phyloP scores from a whole-genome alignment of 2,888 invertebrate genomes.

The Brachyopa scutellaris region DNA sequence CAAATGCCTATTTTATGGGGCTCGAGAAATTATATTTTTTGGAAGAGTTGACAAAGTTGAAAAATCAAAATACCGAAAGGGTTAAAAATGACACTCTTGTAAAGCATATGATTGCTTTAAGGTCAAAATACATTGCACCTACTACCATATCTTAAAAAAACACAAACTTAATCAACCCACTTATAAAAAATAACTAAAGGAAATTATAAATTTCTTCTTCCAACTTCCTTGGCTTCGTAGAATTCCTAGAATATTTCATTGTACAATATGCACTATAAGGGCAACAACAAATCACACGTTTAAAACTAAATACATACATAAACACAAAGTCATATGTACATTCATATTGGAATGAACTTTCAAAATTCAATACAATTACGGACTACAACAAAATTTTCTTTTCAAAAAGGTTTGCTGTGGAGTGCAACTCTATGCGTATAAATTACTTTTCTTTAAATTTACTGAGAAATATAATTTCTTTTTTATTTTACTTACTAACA shows the following conservation, averaged over 20 bases:
- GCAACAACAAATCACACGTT: background rate
- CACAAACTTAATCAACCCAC: no score
- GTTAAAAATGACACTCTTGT: no score
- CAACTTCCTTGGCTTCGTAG: background rate
- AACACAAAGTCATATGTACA: no score
- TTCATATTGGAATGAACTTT: background rate
- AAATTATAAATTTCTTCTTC: no score
- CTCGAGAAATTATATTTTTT: no score
- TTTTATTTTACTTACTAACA: conserved; percentile 6
- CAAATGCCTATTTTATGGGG: no score
- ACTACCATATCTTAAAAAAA: no score
- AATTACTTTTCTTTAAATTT: background rate
- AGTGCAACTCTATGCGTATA: conserved; percentile 5
- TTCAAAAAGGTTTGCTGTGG: background rate
- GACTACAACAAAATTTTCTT: background rate
- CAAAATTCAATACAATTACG: background rate
- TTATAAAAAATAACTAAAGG: background rate
- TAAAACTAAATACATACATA: background rate
- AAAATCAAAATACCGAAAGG: no score
- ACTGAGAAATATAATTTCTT: background rate
- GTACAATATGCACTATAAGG: conserved; percentile 8
- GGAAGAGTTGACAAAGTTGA: no score
- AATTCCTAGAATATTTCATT: background rate
- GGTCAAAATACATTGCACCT: no score
- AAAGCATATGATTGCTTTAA: no score